phyloP scores from a whole-genome alignment of 2,888 invertebrate genomes.

The Dusona sp. region DNA sequence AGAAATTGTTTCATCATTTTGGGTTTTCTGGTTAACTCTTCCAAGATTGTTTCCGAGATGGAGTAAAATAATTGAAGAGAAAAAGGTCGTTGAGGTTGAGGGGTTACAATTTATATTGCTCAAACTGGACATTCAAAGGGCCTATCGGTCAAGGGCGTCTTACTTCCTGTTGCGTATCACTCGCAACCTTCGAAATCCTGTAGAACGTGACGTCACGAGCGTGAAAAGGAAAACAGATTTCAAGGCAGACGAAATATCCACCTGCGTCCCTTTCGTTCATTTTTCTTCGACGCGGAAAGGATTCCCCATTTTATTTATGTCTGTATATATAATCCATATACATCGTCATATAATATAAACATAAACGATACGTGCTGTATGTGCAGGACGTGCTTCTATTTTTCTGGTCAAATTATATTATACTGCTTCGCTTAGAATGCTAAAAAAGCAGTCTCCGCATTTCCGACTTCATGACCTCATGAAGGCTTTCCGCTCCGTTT shows the following conservation, averaged over 20 bases:
- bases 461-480: slow-evolving; percentile 10
- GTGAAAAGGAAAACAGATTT: slow-evolving; percentile 34
- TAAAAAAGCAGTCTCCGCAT: slow-evolving; percentile 14
- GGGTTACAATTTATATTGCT: slow-evolving; percentile 51
- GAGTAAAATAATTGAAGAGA: not conserved
- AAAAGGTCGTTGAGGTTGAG: slow-evolving; percentile 54
- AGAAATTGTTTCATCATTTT: slow-evolving; percentile 4
- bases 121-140: slow-evolving; percentile 15
- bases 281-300: slow-evolving; percentile 51
- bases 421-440: slow-evolving; percentile 28
- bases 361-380: slow-evolving; percentile 8
- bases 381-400: slow-evolving; percentile 33
- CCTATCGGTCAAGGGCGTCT: slow-evolving; percentile 48
- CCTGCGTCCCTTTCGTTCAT: slow-evolving; percentile 45
- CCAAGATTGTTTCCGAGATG: not conserved
- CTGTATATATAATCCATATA: not conserved
- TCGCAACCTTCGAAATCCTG: slow-evolving; percentile 33
- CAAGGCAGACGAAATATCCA: slow-evolving; percentile 21
- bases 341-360: slow-evolving; percentile 9
- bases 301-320: slow-evolving; percentile 4
- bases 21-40: not conserved
- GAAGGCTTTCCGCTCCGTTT: slow-evolving; percentile 5
- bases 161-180: slow-evolving; percentile 25
- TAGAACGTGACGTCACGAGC: slow-evolving; percentile 41
- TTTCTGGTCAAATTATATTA: slow-evolving; percentile 44